Percentiles rank a stretch among this genome's conserved stretches.
Conservation (phyloP, 2,888 invertebrate genomes). For the Lasioglossum pauxillum region DNA sequence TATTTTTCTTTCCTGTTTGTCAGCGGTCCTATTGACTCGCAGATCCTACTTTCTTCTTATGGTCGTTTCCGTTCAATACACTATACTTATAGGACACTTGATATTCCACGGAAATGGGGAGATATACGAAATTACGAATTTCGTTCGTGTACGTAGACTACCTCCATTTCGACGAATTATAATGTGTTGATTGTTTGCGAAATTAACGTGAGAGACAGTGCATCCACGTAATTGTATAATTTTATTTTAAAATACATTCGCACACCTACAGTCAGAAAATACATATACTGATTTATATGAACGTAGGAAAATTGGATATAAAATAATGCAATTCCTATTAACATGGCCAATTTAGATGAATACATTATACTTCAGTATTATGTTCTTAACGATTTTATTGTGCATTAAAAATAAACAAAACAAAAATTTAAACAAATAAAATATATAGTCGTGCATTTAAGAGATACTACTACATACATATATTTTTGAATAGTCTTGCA, state of each 20-base stretch:
- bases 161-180: not conserved
- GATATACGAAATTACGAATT: not conserved
- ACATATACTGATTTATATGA: not conserved
- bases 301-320: not conserved
- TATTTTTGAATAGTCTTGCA: not conserved
- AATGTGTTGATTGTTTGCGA: not conserved
- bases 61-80: not conserved
- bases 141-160: not conserved
- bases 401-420: not conserved
- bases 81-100: not conserved
- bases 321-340: not conserved
- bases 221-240: not conserved
- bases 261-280: not conserved
- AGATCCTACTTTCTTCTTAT: slow-evolving; percentile 21
- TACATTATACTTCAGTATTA: not conserved
- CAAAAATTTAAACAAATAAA: not conserved
- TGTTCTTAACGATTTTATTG: not conserved
- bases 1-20: slow-evolving; percentile 23
- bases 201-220: not conserved
- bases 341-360: not conserved
- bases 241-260: not conserved
- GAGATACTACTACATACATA: not conserved
- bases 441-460: not conserved
- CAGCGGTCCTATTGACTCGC: slow-evolving; percentile 10
- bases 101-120: not conserved